A percentile compares a stretch with the other conserved stretches of the same genome.
Conservation (phyloP, 2,888 invertebrate species). For the Cheilosia vulpina region DNA sequence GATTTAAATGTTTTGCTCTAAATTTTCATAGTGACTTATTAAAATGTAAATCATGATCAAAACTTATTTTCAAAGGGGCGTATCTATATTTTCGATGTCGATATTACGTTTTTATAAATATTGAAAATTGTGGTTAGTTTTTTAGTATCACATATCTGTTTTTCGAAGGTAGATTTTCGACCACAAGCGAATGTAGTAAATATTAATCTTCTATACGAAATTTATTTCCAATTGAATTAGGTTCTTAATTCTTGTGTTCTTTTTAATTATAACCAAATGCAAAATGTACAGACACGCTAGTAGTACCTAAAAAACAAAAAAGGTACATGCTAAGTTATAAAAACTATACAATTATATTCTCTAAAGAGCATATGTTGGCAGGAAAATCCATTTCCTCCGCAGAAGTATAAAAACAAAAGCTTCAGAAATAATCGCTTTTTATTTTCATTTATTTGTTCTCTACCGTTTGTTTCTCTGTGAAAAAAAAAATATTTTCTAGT, state of each 20-base stretch:
- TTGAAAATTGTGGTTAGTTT: too few relatives aligned
- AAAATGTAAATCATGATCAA: too few relatives aligned
- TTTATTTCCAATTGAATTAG: neutral
- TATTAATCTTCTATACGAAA: neutral
- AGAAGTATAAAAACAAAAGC: slow-evolving; percentile 50
- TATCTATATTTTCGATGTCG: too few relatives aligned
- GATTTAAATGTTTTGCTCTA: too few relatives aligned
- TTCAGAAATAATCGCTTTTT: slow-evolving; percentile 27
- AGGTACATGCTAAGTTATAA: slow-evolving; percentile 14
- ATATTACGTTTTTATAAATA: too few relatives aligned
- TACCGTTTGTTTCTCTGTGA: slow-evolving; percentile 9
- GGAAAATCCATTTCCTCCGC: slow-evolving; percentile 42
- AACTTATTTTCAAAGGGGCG: too few relatives aligned
- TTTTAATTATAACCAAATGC: neutral
- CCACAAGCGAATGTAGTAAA: neutral
- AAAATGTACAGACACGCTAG: slow-evolving; percentile 7
- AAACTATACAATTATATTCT: slow-evolving; percentile 38
- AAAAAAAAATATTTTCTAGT: slow-evolving; percentile 36
- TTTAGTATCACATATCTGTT: too few relatives aligned
- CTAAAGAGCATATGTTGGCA: slow-evolving; percentile 21
- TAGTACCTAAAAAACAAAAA: slow-evolving; percentile 13
- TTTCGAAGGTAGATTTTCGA: too few relatives aligned
- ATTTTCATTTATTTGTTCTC: slow-evolving; percentile 1
- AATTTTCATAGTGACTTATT: too few relatives aligned
- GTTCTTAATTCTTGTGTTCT: neutral